Conservation (phyloP, 2,888 invertebrate genomes). For the Caenorhabditis macrosperma region DNA sequence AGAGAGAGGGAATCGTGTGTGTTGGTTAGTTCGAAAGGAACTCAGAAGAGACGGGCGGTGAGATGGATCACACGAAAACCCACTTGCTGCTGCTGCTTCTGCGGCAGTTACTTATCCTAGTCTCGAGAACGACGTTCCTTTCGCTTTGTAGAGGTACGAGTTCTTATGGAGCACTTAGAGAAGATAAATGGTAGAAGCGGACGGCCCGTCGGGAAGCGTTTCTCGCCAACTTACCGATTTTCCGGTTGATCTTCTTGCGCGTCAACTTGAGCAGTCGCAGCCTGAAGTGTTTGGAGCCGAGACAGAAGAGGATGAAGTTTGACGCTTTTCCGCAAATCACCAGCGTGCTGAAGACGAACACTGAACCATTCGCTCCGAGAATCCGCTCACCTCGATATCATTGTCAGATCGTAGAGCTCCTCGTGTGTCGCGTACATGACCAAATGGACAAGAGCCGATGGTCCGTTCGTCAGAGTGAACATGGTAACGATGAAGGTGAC, state of each 20-base stretch:
- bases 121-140: conserved; percentile 48
- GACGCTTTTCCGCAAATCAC: conserved; percentile 79
- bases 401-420: conserved; percentile 68
- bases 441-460: conserved; percentile 75
- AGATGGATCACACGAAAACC: conserved; percentile 51
- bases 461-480: conserved; percentile 79
- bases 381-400: conserved; percentile 66
- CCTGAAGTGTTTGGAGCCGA: conserved; percentile 79
- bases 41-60: conserved; percentile 11
- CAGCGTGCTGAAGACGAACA: conserved; percentile 68
- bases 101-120: conserved; percentile 26
- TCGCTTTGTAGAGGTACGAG: conserved; percentile 51
- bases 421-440: conserved; percentile 58
- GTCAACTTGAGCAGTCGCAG: conserved; percentile 74
- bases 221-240: conserved; percentile 68
- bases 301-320: conserved; percentile 79
- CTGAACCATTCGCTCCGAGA: not conserved
- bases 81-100: conserved; percentile 28
- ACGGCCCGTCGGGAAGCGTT: not conserved
- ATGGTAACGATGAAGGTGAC: conserved; percentile 79
- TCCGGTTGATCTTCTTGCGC: conserved; percentile 76
- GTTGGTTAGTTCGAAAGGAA: not conserved
- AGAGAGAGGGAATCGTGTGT: not conserved
- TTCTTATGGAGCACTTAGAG: conserved; percentile 48
- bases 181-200: conserved; percentile 34